Percentiles rank a stretch among this genome's conserved stretches.
Evolutionary conservation across 2,888 invertebrate species (phyloP).

Genomic region (Scelioninae gen. 2): DNA sequence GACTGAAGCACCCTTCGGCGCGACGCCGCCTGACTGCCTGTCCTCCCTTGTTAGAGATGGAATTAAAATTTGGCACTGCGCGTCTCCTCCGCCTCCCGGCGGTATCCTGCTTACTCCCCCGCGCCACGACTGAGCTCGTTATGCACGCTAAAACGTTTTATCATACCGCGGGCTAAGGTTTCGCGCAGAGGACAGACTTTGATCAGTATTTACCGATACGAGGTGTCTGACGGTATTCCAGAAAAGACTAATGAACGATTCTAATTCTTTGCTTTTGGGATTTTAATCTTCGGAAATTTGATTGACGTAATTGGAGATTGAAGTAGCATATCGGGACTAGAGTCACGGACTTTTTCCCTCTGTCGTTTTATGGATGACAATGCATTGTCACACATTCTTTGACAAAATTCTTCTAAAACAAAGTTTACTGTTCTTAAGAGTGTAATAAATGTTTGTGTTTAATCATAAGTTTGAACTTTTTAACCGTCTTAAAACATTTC

Average conservation of each 20-base stretch:
- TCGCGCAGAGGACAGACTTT: conserved; percentile 27
- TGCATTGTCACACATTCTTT: no score
- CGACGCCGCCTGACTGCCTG: conserved; percentile 52
- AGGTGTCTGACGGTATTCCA: conserved; percentile 1
- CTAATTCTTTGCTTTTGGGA: background rate
- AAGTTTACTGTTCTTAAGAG: no score
- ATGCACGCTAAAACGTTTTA: conserved; percentile 55
- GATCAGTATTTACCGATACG: conserved; percentile 46
- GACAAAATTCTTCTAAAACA: no score
- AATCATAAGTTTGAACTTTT: no score
- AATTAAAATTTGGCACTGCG: conserved; percentile 72
- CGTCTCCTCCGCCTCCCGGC: conserved; percentile 26
- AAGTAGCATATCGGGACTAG: no score
- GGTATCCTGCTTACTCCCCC: conserved; percentile 49
- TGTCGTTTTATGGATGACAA: no score
- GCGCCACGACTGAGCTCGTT: conserved; percentile 53
- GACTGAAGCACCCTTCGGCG: conserved; percentile 61
- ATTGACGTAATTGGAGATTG: no score
- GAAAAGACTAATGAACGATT: conserved; percentile 4
- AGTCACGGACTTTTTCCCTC: no score
- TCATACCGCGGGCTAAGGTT: conserved; percentile 44
- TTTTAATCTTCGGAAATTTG: no score
- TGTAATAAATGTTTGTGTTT: no score
- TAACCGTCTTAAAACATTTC: no score
- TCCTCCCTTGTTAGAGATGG: conserved; percentile 60